Evolutionary conservation across 2,113 vertebrate species (phyloP).

Genomic region (Colinus virginianus): DNA sequence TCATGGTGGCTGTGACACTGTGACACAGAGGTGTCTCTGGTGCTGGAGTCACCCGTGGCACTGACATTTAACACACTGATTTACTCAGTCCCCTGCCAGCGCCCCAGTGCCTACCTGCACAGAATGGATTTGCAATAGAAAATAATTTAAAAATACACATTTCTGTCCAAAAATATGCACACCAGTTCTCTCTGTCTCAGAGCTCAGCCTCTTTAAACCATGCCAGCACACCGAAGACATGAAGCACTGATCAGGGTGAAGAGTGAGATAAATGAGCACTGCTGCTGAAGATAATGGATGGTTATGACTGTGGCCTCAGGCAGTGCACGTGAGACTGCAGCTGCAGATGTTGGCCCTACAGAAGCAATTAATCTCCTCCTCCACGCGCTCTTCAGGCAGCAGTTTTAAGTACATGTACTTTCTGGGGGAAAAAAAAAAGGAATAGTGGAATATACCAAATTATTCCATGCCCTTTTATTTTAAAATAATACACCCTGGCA

Average conservation of each 20-base stretch:
- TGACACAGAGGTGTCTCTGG: background rate
- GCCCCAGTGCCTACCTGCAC: fast-evolving
- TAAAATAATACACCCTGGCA: background rate
- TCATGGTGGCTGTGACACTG: fast-evolving
- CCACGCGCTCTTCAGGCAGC: background rate
- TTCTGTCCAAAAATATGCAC: background rate
- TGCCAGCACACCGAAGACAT: fast-evolving
- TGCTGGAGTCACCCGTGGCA: fast-evolving
- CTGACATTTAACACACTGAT: fast-evolving
- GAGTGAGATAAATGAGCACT: background rate
- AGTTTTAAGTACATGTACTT: background rate
- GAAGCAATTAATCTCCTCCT: background rate
- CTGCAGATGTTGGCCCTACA: too few relatives aligned
- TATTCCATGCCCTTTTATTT: constrained; percentile 29
- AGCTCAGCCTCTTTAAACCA: fast-evolving
- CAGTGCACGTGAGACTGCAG: background rate
- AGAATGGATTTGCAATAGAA: background rate
- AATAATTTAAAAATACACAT: fast-evolving
- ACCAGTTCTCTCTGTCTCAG: background rate
- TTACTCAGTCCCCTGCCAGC: fast-evolving
- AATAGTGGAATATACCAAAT: background rate
- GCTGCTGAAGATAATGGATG: fast-evolving
- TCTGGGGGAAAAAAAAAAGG: background rate
- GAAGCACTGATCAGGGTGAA: background rate
- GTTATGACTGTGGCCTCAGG: fast-evolving